These are phyloP conservation scores for Gryllus longicercus DNA, from an alignment of 2,888 invertebrate genomes.

Conservation along the genomic window DNA sequence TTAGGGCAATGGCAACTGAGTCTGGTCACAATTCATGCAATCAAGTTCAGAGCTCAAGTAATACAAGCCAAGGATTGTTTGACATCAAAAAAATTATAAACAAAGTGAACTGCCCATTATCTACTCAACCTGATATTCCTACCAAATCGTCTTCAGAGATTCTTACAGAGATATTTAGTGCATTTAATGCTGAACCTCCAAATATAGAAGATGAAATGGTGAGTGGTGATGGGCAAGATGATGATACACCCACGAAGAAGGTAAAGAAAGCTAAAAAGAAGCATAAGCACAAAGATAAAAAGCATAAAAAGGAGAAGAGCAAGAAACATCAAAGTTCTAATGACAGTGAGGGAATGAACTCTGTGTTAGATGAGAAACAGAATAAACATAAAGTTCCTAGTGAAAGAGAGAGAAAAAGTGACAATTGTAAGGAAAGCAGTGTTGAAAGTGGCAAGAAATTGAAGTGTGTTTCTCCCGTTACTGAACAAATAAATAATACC, in stretches of 20 bases:
- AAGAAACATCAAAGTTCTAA: constrained; percentile 28
- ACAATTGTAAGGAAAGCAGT: constrained; percentile 3
- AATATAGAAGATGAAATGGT: constrained; percentile 44
- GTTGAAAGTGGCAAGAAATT: constrained; percentile 26
- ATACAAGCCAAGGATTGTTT: constrained; percentile 23
- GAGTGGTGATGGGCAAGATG: constrained; percentile 18
- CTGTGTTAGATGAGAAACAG: background rate
- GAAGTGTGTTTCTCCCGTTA: constrained; percentile 22
- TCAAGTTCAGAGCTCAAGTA: background rate
- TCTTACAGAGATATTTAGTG: constrained; percentile 75
- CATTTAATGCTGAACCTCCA: constrained; percentile 70
- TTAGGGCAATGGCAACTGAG: background rate
- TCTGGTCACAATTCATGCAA: background rate
- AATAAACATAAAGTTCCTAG: constrained; percentile 24
- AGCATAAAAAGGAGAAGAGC: constrained; percentile 42
- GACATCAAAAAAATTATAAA: constrained; percentile 31
- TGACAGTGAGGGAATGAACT: background rate
- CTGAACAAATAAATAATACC: constrained; percentile 21
- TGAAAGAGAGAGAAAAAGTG: constrained; percentile 25
- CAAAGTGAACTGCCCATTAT: constrained; percentile 20
- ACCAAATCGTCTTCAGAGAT: constrained; percentile 73
- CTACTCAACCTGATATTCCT: constrained; percentile 29
- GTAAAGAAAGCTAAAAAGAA: constrained; percentile 39
- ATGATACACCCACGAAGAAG: constrained; percentile 28
- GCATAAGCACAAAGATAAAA: constrained; percentile 45